Conservation (phyloP, 2,113 vertebrate genomes). For the Lasiurus cinereus region DNA sequence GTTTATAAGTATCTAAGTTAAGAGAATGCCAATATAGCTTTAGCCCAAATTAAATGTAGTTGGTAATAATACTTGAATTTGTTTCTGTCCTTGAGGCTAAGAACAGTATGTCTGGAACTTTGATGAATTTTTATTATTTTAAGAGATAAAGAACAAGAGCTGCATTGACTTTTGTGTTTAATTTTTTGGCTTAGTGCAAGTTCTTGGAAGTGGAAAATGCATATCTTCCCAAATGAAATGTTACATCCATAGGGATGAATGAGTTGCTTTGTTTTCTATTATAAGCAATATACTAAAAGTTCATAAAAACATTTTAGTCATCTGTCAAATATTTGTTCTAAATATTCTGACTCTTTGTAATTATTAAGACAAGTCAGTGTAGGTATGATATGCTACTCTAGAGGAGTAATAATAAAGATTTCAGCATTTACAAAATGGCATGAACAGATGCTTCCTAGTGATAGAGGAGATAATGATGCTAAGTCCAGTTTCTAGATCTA, state of each 20-base stretch:
- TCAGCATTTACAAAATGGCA: not conserved
- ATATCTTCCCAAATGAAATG: conserved; percentile 38
- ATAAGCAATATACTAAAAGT: conserved; percentile 34
- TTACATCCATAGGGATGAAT: not conserved
- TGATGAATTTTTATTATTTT: conserved; percentile 22
- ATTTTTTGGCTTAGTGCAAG: conserved; percentile 19
- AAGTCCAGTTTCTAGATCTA: not conserved
- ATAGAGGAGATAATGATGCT: not conserved
- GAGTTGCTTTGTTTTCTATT: conserved; percentile 4
- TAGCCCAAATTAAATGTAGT: conserved; percentile 18
- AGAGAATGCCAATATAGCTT: not conserved
- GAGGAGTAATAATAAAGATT: not conserved
- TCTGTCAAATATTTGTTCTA: conserved; percentile 25
- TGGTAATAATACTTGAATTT: conserved; percentile 46
- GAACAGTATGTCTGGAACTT: not conserved
- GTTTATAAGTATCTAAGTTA: conserved; percentile 5
- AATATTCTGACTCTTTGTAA: not conserved
- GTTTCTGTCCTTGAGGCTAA: conserved; percentile 1
- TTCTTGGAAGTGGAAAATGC: conserved; percentile 38
- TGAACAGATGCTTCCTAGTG: not conserved
- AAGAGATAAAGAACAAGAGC: conserved; percentile 2
- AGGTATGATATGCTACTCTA: not conserved
- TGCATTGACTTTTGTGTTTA: not conserved
- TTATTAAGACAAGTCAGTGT: not conserved
- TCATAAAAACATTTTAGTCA: conserved; percentile 8